Percentiles rank a stretch among this genome's conserved stretches.
These are phyloP conservation scores for Cyphomyrmex costatus DNA, from an alignment of 1,140 invertebrate species.

Conservation along the genomic window DNA sequence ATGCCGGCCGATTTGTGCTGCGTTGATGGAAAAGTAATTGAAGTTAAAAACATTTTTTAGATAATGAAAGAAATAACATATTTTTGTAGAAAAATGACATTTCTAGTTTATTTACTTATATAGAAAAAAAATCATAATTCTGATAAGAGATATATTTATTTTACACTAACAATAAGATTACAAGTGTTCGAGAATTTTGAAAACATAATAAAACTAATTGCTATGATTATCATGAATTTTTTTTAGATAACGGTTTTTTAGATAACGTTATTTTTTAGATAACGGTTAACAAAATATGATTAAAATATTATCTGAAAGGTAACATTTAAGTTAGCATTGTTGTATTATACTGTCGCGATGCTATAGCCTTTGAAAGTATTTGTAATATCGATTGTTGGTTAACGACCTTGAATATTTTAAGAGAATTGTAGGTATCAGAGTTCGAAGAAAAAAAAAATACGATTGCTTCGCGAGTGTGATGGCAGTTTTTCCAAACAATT, in stretches of 20 bases:
- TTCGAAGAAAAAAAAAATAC: slow-evolving; percentile 2
- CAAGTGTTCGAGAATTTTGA: too few species aligned
- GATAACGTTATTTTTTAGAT: too few species aligned
- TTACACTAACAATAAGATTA: too few species aligned
- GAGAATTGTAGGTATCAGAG: slow-evolving; percentile 9
- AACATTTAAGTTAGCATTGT: not conserved
- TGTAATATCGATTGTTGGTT: not conserved
- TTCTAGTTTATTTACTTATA: too few species aligned
- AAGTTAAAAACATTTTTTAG: too few species aligned
- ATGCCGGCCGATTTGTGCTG: not conserved
- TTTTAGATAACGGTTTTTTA: not conserved
- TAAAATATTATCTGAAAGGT: not conserved
- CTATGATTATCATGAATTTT: not conserved
- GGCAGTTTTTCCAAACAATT: slow-evolving; percentile 26
- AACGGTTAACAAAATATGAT: not conserved
- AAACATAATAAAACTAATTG: not conserved
- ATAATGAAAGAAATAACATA: too few species aligned
- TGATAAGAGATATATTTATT: too few species aligned
- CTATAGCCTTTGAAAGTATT: not conserved
- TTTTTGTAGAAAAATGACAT: too few species aligned
- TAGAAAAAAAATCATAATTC: too few species aligned
- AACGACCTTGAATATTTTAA: not conserved
- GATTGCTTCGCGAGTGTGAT: not conserved
- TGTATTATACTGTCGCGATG: not conserved
- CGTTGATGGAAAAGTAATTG: too few species aligned